Base-by-base conservation (phyloP, 2,797 vertebrate genomes). In the Danio albolineatus region DNA sequence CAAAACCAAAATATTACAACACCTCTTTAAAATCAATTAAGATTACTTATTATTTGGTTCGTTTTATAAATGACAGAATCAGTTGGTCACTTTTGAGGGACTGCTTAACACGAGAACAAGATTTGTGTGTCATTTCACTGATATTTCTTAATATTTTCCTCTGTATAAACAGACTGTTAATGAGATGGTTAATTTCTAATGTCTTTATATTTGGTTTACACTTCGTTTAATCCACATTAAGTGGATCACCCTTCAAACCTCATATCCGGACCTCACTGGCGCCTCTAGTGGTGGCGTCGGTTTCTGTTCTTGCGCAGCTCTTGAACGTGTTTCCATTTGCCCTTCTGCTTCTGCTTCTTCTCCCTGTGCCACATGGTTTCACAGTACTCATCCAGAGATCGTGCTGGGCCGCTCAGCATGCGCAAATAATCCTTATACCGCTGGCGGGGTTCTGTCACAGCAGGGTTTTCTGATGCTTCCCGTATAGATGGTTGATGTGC, bases 301-400 rank as follows among this genome's bases (percentile, higher is more conserved):
- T 98, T 98, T 78, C 97, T 89, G 85, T 91, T 98, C 89, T 99
- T 99, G 89, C 96, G 97, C 87, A 97, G 91, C 88, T 98, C 96
- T 90, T 98, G 97, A 38, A 96, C 91, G 60, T 98, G 96, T 88
- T 99, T 99, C 98, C 98, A 99, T 83, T 99, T 99, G 28, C 95
- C 92, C 83, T 94, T 86, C 89, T 95, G 90, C 86, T 94, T 76
- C 0, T 87, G 91, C 85, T 94, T 95, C 88, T 96, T 95, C 88
- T 98, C 96, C 70, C 91, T 87, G 80, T 96, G 92, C 98, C 97
- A 98, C 90, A 98, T 95, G 41, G 96, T 95, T 83, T 98, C 96
- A 6, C 97, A 99, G 91, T 98, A 98, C 88, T 98, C 96, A 78
- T 99, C 98, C 78, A 98, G 91, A 81, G 96, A 96, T 74, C 93